These are phyloP conservation scores for Aphelenchoides fujianensis DNA, from an alignment of 1,140 invertebrate genomes.

Conservation along the genomic window DNA sequence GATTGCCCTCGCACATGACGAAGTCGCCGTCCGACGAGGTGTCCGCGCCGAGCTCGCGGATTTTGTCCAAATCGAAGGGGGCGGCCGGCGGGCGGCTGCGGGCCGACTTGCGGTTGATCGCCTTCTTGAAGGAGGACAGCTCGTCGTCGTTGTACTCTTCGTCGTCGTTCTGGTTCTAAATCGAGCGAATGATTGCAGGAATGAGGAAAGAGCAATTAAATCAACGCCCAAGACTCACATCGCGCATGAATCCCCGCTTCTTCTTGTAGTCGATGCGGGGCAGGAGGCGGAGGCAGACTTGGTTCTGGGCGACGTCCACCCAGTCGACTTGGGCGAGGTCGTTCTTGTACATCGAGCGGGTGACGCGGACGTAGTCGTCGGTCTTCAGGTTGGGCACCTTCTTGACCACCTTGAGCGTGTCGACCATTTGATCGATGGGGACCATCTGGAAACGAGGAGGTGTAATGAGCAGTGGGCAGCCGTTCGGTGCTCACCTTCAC, in stretches of 20 bases:
- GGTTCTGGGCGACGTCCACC: constrained; percentile 81
- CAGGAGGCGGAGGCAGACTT: constrained; percentile 86
- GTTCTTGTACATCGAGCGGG: constrained; percentile 88
- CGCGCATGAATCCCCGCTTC: constrained; percentile 72
- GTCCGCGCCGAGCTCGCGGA: constrained; percentile 86
- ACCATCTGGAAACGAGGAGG: constrained; percentile 75
- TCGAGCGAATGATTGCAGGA: neutral
- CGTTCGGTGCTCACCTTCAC: constrained; percentile 49
- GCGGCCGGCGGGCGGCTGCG: constrained; percentile 76
- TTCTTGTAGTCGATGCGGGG: constrained; percentile 92
- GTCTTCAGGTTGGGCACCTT: constrained; percentile 83
- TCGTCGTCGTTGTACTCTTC: constrained; percentile 26
- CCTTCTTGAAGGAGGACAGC: constrained; percentile 70
- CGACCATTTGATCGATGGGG: constrained; percentile 99
- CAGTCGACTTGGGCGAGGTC: constrained; percentile 83
- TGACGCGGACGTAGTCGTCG: constrained; percentile 91
- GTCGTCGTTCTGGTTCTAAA: constrained; percentile 27
- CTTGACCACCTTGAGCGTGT: constrained; percentile 90
- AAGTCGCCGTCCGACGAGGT: constrained; percentile 93
- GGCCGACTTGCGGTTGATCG: constrained; percentile 78
- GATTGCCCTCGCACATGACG: constrained; percentile 89
- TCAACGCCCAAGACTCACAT: too few relatives aligned
- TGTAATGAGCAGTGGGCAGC: too few relatives aligned
- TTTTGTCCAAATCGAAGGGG: constrained; percentile 90
- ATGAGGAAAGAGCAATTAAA: constrained; percentile 18